Evolutionary conservation across 2,888 invertebrate genomes (phyloP), one percentile per base, ranked within the genome.

Genomic region (Parnassius smintheus): DNA sequence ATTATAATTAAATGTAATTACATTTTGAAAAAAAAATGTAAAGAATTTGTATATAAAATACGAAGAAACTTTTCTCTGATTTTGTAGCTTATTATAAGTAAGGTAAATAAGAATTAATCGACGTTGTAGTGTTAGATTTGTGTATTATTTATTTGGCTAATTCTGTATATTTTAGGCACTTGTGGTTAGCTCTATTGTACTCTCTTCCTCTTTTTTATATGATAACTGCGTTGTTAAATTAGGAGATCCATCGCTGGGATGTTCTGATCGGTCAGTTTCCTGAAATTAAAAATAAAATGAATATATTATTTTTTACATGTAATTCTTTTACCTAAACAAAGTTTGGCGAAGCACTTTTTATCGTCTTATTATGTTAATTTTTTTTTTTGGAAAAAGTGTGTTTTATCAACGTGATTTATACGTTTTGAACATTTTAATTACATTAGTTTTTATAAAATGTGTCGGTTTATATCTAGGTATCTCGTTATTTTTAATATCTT

Each of bases 131-230:
- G 10, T 22, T 25, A 4, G 9, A 10, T 18, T 45, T 45, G 4
- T 18, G 9, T 54, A 41, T 48, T 44, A 22, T 52, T 57, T 25
- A 52, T 41, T 57, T 55, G n/a, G 48, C 22, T 53, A 48, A 53
- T 56, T 56, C 9, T 49, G 46, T 49, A n/a, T 25, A 45, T 54
- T 51, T 72, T 67, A 75, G 57, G 77, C 75, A 67, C 76, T 82
- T 61, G 81, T 76, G 41, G 83, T 77, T 62, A 85, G 78, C 83
- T 93, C 93, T 66, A 86, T 91, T 61, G 93, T 91, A 61, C 87
- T 92, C 69, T 93, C 92, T 88, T 95, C 94, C 69, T 94, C 94
- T 71, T 94, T 94, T 88, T 93, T 94, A 79, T 91, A 93, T 35
- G 93, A 93, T 63, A 94, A 81, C 70, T 91, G 93, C 41, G 93